These are phyloP conservation scores for Tigriopus californicus DNA, from an alignment of 2,888 invertebrate species.

Conservation along the genomic window DNA sequence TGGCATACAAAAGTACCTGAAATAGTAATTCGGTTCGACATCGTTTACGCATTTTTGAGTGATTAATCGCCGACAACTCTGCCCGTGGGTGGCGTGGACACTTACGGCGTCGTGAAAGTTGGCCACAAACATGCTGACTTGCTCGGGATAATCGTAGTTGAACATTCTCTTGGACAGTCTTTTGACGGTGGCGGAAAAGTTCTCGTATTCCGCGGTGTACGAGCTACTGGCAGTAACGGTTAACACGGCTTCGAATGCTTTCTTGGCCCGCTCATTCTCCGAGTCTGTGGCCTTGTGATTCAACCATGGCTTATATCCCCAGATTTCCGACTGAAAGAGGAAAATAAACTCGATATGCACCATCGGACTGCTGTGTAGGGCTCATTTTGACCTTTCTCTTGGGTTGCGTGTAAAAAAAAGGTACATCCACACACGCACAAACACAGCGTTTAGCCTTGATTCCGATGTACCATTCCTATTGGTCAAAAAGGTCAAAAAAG, in stretches of 20 bases:
- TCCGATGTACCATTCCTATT: no score
- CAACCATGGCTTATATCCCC: slow-evolving; percentile 53
- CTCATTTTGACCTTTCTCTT: no score
- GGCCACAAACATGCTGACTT: slow-evolving; percentile 75
- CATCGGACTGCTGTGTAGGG: no score
- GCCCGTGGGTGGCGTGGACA: no score
- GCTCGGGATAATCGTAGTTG: slow-evolving; percentile 35
- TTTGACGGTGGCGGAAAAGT: slow-evolving; percentile 50
- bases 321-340: background rate
- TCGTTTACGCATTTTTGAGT: no score
- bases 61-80: no score
- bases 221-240: slow-evolving; percentile 57
- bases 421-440: no score
- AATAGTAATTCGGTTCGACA: no score
- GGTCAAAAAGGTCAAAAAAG: no score
- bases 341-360: no score
- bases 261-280: slow-evolving; percentile 59
- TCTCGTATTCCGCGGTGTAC: slow-evolving; percentile 46
- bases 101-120: slow-evolving; percentile 87
- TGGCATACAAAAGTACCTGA: slow-evolving; percentile 6
- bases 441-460: no score
- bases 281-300: slow-evolving; percentile 55
- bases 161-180: slow-evolving; percentile 25
- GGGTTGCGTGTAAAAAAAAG: no score
- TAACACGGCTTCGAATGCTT: slow-evolving; percentile 66